phyloP scores from a whole-genome alignment of 1,140 invertebrate species.

The Penaeus japonicus region DNA sequence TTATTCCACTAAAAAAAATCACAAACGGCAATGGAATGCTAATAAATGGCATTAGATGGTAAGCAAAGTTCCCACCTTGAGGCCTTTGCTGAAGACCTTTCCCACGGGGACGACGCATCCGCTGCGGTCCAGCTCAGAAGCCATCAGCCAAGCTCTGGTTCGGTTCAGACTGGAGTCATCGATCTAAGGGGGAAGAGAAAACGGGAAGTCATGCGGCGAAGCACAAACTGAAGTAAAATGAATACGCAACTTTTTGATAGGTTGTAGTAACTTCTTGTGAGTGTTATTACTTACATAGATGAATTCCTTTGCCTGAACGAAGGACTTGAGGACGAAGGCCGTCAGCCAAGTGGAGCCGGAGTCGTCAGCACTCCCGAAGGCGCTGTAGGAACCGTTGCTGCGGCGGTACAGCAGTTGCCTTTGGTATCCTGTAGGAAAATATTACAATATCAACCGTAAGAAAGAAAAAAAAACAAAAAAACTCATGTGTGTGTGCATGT shows the following conservation, averaged over 20 bases:
- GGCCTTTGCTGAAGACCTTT: constrained; percentile 48
- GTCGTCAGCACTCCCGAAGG: constrained; percentile 74
- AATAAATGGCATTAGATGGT: too few species aligned
- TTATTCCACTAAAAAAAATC: too few species aligned
- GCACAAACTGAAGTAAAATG: too few species aligned
- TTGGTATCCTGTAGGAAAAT: constrained; percentile 69
- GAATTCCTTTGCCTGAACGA: constrained; percentile 72
- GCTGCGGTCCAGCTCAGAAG: constrained; percentile 12
- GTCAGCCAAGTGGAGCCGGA: constrained; percentile 82
- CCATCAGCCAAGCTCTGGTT: constrained; percentile 65
- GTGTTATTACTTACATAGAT: constrained; percentile 68
- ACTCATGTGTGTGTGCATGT: too few species aligned
- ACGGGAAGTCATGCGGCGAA: background rate
- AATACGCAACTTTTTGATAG: too few species aligned
- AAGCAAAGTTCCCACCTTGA: constrained; percentile 23
- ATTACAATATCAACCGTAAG: too few species aligned
- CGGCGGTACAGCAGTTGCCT: constrained; percentile 78
- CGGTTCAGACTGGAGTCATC: constrained; percentile 67
- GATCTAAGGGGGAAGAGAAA: constrained; percentile 10
- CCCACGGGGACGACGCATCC: constrained; percentile 52
- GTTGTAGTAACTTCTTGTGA: too few species aligned
- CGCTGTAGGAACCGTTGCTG: constrained; percentile 80
- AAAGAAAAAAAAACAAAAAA: too few species aligned
- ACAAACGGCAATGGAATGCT: too few species aligned
- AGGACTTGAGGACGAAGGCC: constrained; percentile 79